Evolutionary conservation across 2,113 vertebrate genomes (phyloP).

Genomic region (Lophochroa leadbeateri): DNA sequence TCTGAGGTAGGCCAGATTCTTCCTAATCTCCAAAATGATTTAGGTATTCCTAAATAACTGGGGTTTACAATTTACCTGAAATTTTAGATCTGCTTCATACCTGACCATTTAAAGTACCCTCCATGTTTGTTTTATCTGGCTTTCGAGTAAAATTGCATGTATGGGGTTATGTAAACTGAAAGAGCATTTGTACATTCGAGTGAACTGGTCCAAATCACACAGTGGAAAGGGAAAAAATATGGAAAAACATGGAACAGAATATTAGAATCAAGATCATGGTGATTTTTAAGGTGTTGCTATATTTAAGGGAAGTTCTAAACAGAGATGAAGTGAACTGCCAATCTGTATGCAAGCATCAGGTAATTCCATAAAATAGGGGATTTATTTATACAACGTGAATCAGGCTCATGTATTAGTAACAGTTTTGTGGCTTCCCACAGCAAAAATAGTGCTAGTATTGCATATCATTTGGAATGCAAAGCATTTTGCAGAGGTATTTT

Average conservation of each 20-base stretch:
- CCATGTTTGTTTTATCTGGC: accelerated
- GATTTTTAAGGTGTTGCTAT: not conserved
- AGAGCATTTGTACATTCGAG: accelerated
- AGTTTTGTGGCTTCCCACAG: not conserved
- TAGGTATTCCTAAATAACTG: not conserved
- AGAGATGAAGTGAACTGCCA: not conserved
- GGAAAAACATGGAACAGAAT: not conserved
- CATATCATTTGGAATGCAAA: not conserved
- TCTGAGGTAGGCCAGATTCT: not conserved
- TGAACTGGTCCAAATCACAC: not conserved
- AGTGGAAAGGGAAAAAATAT: not conserved
- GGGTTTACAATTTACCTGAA: not conserved
- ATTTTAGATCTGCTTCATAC: not conserved
- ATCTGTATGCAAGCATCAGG: not conserved
- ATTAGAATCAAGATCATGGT: not conserved
- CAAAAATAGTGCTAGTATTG: not conserved
- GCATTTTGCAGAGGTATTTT: not conserved
- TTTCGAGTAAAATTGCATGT: not conserved
- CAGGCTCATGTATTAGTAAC: not conserved
- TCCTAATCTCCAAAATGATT: not conserved
- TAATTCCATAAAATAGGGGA: not conserved
- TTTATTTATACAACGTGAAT: not conserved
- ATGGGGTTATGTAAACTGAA: not conserved
- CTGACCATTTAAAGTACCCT: not conserved
- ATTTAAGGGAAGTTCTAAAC: not conserved